A percentile compares a stretch with the other conserved stretches of the same genome.
Conservation (phyloP, 2,888 invertebrate genomes). For the Allygus modestus region DNA sequence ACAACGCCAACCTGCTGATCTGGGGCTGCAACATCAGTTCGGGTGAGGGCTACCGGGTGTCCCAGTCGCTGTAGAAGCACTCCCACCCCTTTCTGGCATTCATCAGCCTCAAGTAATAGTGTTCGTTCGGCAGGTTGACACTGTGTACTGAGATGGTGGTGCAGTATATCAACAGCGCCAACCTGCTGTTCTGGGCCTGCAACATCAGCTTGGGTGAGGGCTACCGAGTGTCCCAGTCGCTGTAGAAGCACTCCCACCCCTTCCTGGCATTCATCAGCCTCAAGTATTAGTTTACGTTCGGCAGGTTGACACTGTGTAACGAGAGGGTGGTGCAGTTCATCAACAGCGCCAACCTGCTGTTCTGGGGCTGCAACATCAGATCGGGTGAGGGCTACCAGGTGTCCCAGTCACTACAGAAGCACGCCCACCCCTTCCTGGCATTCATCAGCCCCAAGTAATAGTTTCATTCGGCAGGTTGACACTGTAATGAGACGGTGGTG, state of each 20-base stretch:
- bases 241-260: constrained; percentile 90
- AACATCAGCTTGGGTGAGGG: constrained; percentile 93
- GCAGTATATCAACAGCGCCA: constrained; percentile 85
- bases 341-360: constrained; percentile 87
- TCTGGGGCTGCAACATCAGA: constrained; percentile 96
- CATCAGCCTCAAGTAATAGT: constrained; percentile 91
- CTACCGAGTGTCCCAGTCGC: constrained; percentile 92
- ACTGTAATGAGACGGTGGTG: constrained; percentile 82
- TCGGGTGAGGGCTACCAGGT: constrained; percentile 96
- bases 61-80: constrained; percentile 90
- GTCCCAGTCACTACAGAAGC: constrained; percentile 90
- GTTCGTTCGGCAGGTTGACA: constrained; percentile 75
- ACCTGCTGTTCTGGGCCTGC: constrained; percentile 96
- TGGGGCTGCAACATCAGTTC: constrained; percentile 96
- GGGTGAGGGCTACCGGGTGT: constrained; percentile 95
- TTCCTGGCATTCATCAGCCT: constrained; percentile 94
- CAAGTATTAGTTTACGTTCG: too few species aligned
- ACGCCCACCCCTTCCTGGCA: constrained; percentile 91
- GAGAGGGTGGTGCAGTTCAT: too few species aligned
- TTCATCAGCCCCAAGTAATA: constrained; percentile 92
- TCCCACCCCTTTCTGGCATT: constrained; percentile 93
- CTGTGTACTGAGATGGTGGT: constrained; percentile 85
- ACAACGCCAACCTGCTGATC: constrained; percentile 87
- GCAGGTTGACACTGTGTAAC: constrained; percentile 79
- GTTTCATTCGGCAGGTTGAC: constrained; percentile 76